Percentiles rank a stretch among this genome's conserved stretches.
phyloP scores from a whole-genome alignment of 2,888 invertebrate species.

The Ethmia dodecea region DNA sequence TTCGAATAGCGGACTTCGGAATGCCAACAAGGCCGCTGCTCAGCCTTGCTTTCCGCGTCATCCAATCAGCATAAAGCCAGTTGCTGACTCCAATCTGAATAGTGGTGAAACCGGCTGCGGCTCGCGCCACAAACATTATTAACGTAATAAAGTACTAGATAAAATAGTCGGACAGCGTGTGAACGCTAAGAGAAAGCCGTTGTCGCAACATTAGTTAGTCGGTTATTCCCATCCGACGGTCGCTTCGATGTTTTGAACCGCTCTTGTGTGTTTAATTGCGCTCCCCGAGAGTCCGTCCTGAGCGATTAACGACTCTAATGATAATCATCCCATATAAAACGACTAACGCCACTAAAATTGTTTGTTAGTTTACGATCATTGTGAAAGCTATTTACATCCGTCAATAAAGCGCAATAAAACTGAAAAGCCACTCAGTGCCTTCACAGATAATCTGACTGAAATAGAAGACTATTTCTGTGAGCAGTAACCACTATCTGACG shows the following conservation, averaged over 20 bases:
- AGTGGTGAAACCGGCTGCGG: conserved; percentile 63
- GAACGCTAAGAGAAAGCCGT: conserved; percentile 70
- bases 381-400: conserved; percentile 23
- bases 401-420: conserved; percentile 23
- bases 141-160: conserved; percentile 72
- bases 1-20: conserved; percentile 53
- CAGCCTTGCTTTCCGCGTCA: conserved; percentile 72
- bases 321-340: conserved; percentile 22
- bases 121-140: conserved; percentile 68
- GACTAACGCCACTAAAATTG: conserved; percentile 33
- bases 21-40: conserved; percentile 65
- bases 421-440: conserved; percentile 23
- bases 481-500: conserved; percentile 41
- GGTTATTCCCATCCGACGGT: conserved; percentile 50
- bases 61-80: conserved; percentile 65
- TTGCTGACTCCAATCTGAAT: conserved; percentile 54
- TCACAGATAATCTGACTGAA: conserved; percentile 37
- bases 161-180: conserved; percentile 72
- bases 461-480: conserved; percentile 41
- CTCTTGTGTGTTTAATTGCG: conserved; percentile 41
- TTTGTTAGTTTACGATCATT: conserved; percentile 11
- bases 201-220: conserved; percentile 60
- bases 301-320: conserved; percentile 12
- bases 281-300: conserved; percentile 27
- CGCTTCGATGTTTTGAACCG: conserved; percentile 34